Evolutionary conservation across 1,140 invertebrate species (phyloP).

Genomic region (Argopecten irradians): DNA sequence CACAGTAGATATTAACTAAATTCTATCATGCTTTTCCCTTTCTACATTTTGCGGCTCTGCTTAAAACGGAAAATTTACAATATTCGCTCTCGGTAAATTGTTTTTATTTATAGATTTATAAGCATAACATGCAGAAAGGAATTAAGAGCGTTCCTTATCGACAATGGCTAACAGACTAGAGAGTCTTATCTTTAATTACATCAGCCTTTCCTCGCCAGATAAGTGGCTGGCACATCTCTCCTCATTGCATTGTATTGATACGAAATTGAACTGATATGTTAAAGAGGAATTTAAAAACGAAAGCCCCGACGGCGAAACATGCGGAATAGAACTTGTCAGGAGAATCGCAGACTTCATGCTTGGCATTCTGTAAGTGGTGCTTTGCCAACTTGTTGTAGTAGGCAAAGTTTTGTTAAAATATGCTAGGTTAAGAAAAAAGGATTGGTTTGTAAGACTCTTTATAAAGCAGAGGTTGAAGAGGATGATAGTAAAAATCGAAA

Average conservation of each 20-base stretch:
- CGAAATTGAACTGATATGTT: not conserved
- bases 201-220: not conserved
- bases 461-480: too few relatives aligned
- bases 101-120: conserved; percentile 6
- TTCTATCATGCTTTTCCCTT: not conserved
- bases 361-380: not conserved
- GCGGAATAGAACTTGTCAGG: not conserved
- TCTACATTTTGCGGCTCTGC: not conserved
- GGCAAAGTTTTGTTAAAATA: not conserved
- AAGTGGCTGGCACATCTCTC: not conserved
- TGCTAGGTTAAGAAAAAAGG: too few relatives aligned
- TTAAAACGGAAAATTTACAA: not conserved
- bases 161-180: not conserved
- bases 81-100: conserved; percentile 9
- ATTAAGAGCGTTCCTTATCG: not conserved
- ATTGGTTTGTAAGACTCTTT: too few relatives aligned
- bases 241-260: not conserved
- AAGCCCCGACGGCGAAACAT: not conserved
- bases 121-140: not conserved
- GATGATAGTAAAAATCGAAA: too few relatives aligned
- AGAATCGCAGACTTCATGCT: not conserved
- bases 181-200: not conserved
- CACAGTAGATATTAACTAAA: not conserved
- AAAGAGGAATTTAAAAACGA: not conserved
- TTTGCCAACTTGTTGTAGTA: not conserved